A percentile compares a stretch with the other conserved stretches of the same genome.
Evolutionary conservation across 2,888 invertebrate species (phyloP).

Genomic region (Caenorhabditis macrosperma): DNA sequence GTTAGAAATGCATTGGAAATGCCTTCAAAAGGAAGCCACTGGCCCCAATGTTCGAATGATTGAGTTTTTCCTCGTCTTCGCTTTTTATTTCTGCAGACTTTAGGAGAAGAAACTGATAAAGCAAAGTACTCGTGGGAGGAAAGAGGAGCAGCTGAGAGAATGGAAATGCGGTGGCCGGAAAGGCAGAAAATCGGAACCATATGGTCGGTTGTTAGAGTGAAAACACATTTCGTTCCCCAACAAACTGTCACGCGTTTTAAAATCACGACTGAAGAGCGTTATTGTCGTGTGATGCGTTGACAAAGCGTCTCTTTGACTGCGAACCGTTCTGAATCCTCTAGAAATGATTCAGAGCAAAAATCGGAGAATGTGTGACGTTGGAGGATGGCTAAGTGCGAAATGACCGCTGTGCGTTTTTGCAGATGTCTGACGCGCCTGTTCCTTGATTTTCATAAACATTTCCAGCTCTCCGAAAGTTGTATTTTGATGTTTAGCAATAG

Average conservation of each 20-base stretch:
- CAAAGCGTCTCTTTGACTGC: too few species aligned
- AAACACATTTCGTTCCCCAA: conserved; percentile 40
- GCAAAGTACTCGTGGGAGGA: conserved; percentile 1
- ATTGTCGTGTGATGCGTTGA: too few species aligned
- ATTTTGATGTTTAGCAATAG: conserved; percentile 48
- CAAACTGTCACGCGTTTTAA: conserved; percentile 33
- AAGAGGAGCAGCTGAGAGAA: background rate
- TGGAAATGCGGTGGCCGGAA: conserved; percentile 4
- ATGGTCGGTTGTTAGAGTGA: conserved; percentile 47
- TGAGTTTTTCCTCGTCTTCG: conserved; percentile 19
- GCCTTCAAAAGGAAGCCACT: conserved; percentile 37
- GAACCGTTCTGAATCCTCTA: too few species aligned
- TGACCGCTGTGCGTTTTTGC: conserved; percentile 22
- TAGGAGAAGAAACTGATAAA: conserved; percentile 16
- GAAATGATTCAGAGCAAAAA: conserved; percentile 16
- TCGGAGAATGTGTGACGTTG: conserved; percentile 27
- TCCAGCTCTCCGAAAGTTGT: conserved; percentile 11
- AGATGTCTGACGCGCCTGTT: conserved; percentile 35
- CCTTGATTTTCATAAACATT: conserved; percentile 41
- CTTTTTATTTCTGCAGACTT: background rate
- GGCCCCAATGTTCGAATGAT: conserved; percentile 31
- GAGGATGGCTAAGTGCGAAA: conserved; percentile 11
- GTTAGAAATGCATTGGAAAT: conserved; percentile 46
- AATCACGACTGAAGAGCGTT: conserved; percentile 18
- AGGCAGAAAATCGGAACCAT: conserved; percentile 45